Percentiles rank a stretch among this genome's conserved stretches.
These are phyloP conservation scores for Geodia barretti DNA, from an alignment of 37 sponge, comb jelly and placozoan species.

Conservation along the genomic window DNA sequence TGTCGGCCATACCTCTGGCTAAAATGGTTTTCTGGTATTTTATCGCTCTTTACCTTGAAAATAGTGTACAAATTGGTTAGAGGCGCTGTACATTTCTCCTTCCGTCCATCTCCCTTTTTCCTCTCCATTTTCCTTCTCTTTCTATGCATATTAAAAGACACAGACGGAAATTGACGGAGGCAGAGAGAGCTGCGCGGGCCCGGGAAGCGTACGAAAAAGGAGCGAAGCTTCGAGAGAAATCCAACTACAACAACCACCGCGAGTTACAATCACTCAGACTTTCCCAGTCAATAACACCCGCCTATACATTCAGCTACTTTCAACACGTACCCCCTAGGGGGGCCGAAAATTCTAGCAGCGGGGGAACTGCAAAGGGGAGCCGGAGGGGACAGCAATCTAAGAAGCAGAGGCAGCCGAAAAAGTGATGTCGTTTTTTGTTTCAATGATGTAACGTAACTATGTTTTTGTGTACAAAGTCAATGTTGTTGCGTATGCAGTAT, in stretches of 20 bases:
- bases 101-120: too few species aligned
- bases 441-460: not conserved
- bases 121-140: too few species aligned
- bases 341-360: not conserved
- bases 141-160: too few species aligned
- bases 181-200: not conserved
- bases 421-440: not conserved
- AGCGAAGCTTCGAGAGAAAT: constrained; percentile 5
- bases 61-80: too few species aligned
- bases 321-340: not conserved
- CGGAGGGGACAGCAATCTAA: not conserved
- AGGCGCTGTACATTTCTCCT: too few species aligned
- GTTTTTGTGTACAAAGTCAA: too few species aligned
- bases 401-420: not conserved
- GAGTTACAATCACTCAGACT: not conserved
- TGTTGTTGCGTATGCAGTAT: too few species aligned
- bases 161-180: not conserved
- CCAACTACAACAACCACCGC: constrained; percentile 35
- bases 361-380: not conserved
- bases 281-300: not conserved
- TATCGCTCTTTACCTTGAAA: too few species aligned
- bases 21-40: too few species aligned
- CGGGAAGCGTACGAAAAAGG: not conserved
- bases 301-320: not conserved
- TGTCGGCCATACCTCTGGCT: too few species aligned